phyloP scores from a whole-genome alignment of 2,113 vertebrate species.

The Gadus chalcogrammus region DNA sequence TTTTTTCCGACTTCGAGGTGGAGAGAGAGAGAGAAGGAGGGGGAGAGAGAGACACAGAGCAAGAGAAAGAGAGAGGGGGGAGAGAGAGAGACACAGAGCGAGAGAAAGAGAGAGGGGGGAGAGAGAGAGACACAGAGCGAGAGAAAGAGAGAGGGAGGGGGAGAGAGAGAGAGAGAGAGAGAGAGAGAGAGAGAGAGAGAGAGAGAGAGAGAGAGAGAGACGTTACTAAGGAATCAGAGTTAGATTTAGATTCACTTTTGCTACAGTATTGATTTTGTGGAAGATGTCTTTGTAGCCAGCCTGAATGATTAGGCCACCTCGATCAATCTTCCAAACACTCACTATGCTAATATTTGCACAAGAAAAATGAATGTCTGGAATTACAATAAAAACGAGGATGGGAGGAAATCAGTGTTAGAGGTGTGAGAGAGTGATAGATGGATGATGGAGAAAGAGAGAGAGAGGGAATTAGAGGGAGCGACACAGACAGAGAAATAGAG shows the following conservation, averaged over 20 bases:
- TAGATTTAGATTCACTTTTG: slow-evolving; percentile 55
- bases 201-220: background rate
- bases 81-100: background rate
- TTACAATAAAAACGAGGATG: slow-evolving; percentile 2
- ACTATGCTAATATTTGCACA: slow-evolving; percentile 50
- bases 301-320: slow-evolving; percentile 51
- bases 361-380: slow-evolving; percentile 36
- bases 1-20: too few species aligned
- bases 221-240: slow-evolving; percentile 32
- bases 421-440: slow-evolving; percentile 5
- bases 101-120: too few species aligned
- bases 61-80: background rate
- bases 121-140: too few species aligned
- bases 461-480: slow-evolving; percentile 13
- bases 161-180: too few species aligned
- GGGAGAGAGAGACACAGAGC: too few species aligned
- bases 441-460: background rate
- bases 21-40: too few species aligned
- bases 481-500: background rate
- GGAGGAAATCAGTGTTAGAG: slow-evolving; percentile 3
- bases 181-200: too few species aligned
- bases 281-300: slow-evolving; percentile 59
- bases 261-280: slow-evolving; percentile 59
- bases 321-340: slow-evolving; percentile 45
- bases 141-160: too few species aligned